Evolutionary conservation across 2,797 vertebrate species (phyloP), one percentile per base, ranked within the genome.

Genomic region (Sebastes kiyomatsui): DNA sequence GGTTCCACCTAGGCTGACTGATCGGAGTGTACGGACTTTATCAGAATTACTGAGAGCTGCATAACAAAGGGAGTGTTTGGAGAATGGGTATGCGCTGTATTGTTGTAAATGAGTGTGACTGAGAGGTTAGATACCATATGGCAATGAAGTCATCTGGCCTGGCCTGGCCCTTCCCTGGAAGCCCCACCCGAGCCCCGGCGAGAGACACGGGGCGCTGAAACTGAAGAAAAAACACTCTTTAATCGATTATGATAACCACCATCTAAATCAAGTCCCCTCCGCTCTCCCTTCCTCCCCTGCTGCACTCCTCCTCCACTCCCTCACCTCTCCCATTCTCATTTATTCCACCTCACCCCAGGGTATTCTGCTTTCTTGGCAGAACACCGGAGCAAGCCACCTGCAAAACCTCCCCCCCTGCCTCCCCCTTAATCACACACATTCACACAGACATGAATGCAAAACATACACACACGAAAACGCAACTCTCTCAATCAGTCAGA

Each of bases 341-440:
- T 92, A 94, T 95, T 95, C 92, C 92, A 88, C 88, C 90, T 88
- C 84, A 93, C 95, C 93, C 94, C 83, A 79, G 92, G 95, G 95
- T 92, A 93, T 93, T 94, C 89, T 87, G 90, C 81, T 93, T 95
- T 96, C 90, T 95, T 96, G 95, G 95, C 95, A 96, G 93, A 77
- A 85, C 88, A 91, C 82, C 42, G 88, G 80, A 82, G 89, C 65
- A 87, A 96, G 94, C 95, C 96, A 96, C 96, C 96, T 96, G 96
- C 95, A 95, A 86, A 84, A 72, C 84, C 82, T 69, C 60, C 82
- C 23, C 68, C 82, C n/a, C 68, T 67, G 28, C 55, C 2, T 66
- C 84, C 22, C 35, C 72, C 78, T 86, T 89, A 89, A 86, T 91
- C 86, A 87, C 87, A 87, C 89, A 89, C 75, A 86, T 83, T 74